These are phyloP conservation scores for Drosophila mimica DNA, from an alignment of 2,888 invertebrate genomes.

Conservation along the genomic window DNA sequence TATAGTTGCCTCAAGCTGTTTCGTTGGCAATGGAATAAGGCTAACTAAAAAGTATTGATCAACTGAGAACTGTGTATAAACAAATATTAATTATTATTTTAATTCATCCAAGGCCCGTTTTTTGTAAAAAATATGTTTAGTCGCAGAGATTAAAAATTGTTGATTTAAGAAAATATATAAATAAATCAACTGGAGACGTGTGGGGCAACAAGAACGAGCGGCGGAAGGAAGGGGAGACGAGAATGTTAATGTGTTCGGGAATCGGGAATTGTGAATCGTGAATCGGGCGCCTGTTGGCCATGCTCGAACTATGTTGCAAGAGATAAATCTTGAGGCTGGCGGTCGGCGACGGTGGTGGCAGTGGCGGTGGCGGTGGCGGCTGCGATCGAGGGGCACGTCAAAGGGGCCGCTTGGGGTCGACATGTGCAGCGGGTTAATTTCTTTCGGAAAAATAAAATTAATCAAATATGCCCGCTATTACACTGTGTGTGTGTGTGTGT, in stretches of 20 bases:
- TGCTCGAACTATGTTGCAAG: conserved; percentile 77
- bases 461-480: conserved; percentile 72
- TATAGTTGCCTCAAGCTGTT: background rate
- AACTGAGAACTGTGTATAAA: background rate
- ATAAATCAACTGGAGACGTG: conserved; percentile 75
- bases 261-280: conserved; percentile 13
- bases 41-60: background rate
- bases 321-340: conserved; percentile 81
- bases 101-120: background rate
- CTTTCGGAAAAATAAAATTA: conserved; percentile 84
- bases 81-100: background rate
- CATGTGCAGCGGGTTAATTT: conserved; percentile 83
- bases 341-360: conserved; percentile 2
- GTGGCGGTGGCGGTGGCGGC: conserved; percentile 26
- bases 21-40: background rate
- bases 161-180: conserved; percentile 70
- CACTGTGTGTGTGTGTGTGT: background rate
- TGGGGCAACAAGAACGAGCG: conserved; percentile 20
- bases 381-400: conserved; percentile 68
- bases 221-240: background rate
- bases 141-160: conserved; percentile 9
- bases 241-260: conserved; percentile 14
- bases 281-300: conserved; percentile 53
- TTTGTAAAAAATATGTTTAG: background rate
- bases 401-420: conserved; percentile 75